Conservation (phyloP, 1,140 invertebrate species). For the Laupala kohalensis region DNA sequence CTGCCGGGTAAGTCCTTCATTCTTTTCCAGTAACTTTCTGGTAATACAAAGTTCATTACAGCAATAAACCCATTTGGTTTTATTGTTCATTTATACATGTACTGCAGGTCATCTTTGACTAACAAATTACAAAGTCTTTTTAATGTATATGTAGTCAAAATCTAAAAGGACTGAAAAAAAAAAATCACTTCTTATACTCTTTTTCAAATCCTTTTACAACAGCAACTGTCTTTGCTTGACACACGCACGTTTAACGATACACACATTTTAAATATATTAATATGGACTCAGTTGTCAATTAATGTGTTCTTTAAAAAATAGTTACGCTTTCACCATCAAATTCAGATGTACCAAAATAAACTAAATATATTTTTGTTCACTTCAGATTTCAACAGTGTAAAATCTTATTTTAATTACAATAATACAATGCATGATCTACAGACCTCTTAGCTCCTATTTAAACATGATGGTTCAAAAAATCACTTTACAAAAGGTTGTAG, state of each 20-base stretch:
- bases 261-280: slow-evolving; percentile 5
- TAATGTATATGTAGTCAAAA: slow-evolving; percentile 1
- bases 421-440: slow-evolving; percentile 4
- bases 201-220: slow-evolving; percentile 4
- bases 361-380: slow-evolving; percentile 10
- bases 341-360: slow-evolving; percentile 14
- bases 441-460: slow-evolving; percentile 4
- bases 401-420: slow-evolving; percentile 9
- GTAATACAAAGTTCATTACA: not conserved
- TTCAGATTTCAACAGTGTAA: slow-evolving; percentile 11
- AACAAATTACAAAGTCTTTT: not conserved
- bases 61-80: not conserved
- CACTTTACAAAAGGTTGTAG: not conserved
- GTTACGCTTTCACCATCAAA: slow-evolving; percentile 12
- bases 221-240: slow-evolving; percentile 1
- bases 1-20: not conserved
- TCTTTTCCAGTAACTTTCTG: not conserved
- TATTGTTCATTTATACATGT: not conserved
- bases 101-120: not conserved
- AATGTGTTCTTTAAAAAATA: slow-evolving; percentile 13
- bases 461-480: not conserved
- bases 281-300: slow-evolving; percentile 9
- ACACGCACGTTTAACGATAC: not conserved
- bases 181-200: not conserved
- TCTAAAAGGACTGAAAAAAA: not conserved